These are phyloP conservation scores for Choloepus hoffmanni DNA, from an alignment of 2,113 vertebrate species.

Conservation along the genomic window DNA sequence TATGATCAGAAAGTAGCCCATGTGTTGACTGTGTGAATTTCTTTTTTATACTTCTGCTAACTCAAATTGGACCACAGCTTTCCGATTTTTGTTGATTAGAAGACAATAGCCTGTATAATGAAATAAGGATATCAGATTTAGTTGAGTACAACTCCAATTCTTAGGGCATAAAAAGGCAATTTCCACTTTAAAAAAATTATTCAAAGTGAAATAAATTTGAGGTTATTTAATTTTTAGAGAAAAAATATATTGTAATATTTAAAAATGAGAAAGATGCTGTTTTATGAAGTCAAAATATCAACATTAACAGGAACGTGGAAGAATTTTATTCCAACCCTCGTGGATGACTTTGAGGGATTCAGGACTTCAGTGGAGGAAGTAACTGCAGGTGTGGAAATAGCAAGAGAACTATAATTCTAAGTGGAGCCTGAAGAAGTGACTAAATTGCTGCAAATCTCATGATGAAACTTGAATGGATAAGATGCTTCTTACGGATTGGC, in stretches of 20 bases:
- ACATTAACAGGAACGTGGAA: no score
- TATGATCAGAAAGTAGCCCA: background rate
- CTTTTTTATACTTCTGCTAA: background rate
- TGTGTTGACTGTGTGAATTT: background rate
- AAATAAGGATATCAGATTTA: background rate
- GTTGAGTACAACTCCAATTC: background rate
- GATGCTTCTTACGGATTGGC: no score
- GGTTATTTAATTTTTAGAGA: background rate
- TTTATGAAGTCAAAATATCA: no score
- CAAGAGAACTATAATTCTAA: no score
- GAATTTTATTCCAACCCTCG: no score
- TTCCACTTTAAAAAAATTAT: conserved; percentile 27
- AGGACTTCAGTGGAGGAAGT: no score
- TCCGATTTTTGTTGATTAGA: background rate
- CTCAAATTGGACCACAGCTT: background rate
- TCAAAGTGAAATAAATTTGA: background rate
- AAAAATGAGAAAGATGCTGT: background rate
- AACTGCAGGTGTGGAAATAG: no score
- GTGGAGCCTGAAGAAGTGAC: no score
- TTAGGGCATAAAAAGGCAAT: background rate
- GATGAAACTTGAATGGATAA: no score
- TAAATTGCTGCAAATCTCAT: no score
- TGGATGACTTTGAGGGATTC: no score
- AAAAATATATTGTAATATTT: background rate
- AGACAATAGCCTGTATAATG: background rate